phyloP scores from a whole-genome alignment of 2,113 vertebrate genomes.

The Anas platyrhynchos region DNA sequence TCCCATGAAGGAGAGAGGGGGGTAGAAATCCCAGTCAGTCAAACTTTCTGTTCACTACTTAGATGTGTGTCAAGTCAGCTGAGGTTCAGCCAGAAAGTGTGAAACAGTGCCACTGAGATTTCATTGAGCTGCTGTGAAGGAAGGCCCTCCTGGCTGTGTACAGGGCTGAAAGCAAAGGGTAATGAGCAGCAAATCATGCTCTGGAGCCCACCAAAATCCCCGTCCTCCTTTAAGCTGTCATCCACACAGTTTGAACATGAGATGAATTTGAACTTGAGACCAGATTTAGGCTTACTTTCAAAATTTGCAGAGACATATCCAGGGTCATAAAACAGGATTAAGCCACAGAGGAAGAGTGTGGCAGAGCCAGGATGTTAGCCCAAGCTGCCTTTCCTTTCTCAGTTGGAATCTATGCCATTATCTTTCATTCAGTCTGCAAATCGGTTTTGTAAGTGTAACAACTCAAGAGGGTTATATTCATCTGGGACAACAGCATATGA shows the following conservation, averaged over 20 bases:
- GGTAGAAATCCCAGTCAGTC: neutral
- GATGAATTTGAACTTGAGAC: neutral
- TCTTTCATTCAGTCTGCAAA: neutral
- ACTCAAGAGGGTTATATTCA: neutral
- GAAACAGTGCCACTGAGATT: neutral
- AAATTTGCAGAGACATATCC: neutral
- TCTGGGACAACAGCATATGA: neutral
- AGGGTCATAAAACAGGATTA: neutral
- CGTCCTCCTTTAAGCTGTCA: neutral
- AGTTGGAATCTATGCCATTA: neutral
- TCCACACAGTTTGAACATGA: neutral
- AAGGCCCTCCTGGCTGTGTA: neutral
- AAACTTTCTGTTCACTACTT: neutral
- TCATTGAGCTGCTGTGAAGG: neutral
- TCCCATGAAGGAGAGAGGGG: neutral
- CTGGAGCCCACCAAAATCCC: neutral
- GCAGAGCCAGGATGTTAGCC: neutral
- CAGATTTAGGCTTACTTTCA: neutral
- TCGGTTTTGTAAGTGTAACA: neutral
- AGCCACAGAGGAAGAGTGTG: neutral
- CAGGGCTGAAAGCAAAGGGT: neutral
- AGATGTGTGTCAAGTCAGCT: neutral
- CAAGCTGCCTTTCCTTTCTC: neutral
- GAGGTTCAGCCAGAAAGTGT: neutral
- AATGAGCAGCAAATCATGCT: neutral